Evolutionary conservation across 2,113 vertebrate genomes (phyloP).

Genomic region (Sphyrna mokarran): DNA sequence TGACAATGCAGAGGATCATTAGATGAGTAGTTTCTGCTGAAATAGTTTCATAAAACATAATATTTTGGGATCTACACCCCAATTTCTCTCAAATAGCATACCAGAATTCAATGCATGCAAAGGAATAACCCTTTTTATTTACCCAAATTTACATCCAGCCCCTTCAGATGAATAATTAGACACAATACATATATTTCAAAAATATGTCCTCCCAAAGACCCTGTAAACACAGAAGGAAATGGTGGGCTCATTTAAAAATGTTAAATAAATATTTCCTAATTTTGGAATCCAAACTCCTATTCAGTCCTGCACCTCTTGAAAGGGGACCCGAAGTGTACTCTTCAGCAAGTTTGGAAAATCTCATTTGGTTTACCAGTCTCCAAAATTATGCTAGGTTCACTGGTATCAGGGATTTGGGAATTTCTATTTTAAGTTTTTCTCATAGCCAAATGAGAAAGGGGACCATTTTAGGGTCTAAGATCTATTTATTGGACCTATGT

Average conservation of each 20-base stretch:
- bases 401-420: not conserved
- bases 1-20: not conserved
- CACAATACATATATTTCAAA: not conserved
- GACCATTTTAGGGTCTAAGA: not conserved
- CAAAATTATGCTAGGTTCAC: not conserved
- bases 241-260: not conserved
- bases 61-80: not conserved
- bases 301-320: not conserved
- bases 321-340: not conserved
- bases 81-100: not conserved
- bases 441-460: not conserved
- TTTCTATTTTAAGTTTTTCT: no score
- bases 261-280: not conserved
- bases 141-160: not conserved
- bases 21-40: not conserved
- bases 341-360: not conserved
- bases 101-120: not conserved
- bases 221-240: not conserved
- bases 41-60: not conserved
- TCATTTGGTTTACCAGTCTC: not conserved
- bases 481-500: not conserved
- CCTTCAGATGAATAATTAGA: not conserved
- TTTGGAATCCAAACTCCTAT: not conserved
- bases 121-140: not conserved
- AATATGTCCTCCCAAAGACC: not conserved